A percentile compares a stretch with the other conserved stretches of the same genome.
Conservation (phyloP, 2,113 vertebrate species). For the human (Homo sapiens) region GRCh38 chr15:61264001-61264500, state of each 20-base stretch:
- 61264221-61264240: not conserved
- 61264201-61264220: not conserved
- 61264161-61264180: not conserved
- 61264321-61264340: not conserved
- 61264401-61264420: not conserved
- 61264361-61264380: not conserved
- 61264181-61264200: not conserved
- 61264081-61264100: not conserved
- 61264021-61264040: not conserved
- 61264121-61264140: not conserved
- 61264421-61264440: not conserved
- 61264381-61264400: not conserved
- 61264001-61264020: not conserved
- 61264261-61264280: not conserved
- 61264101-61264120: not conserved
- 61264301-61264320: not conserved
- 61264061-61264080: not conserved
- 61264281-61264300: not conserved
- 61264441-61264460: not conserved
- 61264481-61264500: not conserved
- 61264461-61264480: not conserved
- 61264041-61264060: not conserved
- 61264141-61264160: not conserved
- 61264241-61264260: not conserved
- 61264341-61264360: not conserved